Evolutionary conservation across 2,113 vertebrate species (phyloP).

Genomic region (Paramisgurnus dabryanus): DNA sequence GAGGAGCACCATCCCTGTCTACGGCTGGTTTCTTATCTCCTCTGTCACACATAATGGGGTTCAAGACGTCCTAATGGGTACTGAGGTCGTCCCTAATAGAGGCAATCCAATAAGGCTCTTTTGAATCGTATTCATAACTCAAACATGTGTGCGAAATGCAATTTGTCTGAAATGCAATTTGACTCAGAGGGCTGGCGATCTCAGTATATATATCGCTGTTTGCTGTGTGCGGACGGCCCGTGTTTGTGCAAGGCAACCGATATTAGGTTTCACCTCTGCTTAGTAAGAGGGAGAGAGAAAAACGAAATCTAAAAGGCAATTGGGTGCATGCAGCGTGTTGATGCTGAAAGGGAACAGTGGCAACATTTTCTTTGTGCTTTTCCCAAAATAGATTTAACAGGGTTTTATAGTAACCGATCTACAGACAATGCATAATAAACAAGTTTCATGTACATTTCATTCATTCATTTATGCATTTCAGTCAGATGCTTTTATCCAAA

Average conservation of each 20-base stretch:
- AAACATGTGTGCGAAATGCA: slow-evolving; percentile 55
- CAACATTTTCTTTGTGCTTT: not conserved
- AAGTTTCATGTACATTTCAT: not conserved
- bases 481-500: too few species aligned
- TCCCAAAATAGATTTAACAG: too few species aligned
- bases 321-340: not conserved
- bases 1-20: slow-evolving; percentile 54
- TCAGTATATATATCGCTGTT: slow-evolving; percentile 12
- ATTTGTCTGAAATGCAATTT: slow-evolving; percentile 63
- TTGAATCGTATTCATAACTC: slow-evolving; percentile 63
- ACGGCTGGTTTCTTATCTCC: slow-evolving; percentile 67
- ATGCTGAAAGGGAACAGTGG: not conserved
- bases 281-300: slow-evolving; percentile 14
- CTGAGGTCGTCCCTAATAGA: slow-evolving; percentile 56
- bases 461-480: too few species aligned
- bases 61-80: slow-evolving; percentile 68
- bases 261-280: slow-evolving; percentile 40
- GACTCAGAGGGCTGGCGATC: slow-evolving; percentile 41
- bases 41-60: slow-evolving; percentile 66
- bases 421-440: slow-evolving; percentile 38
- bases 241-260: slow-evolving; percentile 34
- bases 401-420: not conserved
- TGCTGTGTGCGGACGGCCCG: not conserved
- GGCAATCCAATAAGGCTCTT: slow-evolving; percentile 66
- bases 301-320: slow-evolving; percentile 9